phyloP scores from a whole-genome alignment of 1,140 invertebrate species.

The Cheumatopsyche charites region DNA sequence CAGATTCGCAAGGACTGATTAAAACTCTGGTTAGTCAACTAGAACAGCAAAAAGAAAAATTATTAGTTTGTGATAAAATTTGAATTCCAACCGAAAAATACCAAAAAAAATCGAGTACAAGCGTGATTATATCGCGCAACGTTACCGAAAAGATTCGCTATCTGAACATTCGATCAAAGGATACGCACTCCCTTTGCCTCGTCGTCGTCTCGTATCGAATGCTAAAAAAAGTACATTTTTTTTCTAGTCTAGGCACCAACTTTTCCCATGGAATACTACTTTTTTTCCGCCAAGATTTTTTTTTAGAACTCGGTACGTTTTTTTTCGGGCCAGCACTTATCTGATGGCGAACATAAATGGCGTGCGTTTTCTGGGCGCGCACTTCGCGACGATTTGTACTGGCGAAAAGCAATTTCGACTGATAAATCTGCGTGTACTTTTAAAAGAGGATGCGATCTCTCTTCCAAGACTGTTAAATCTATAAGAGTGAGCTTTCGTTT shows the following conservation, averaged over 20 bases:
- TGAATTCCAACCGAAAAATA: too few relatives aligned
- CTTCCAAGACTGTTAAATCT: neutral
- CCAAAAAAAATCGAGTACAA: too few relatives aligned
- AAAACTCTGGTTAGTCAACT: too few relatives aligned
- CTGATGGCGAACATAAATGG: constrained; percentile 18
- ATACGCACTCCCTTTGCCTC: neutral
- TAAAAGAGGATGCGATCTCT: constrained; percentile 19
- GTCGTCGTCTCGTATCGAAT: too few relatives aligned
- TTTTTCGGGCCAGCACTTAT: neutral
- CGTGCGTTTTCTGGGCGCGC: neutral
- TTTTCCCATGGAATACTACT: too few relatives aligned
- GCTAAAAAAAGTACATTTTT: too few relatives aligned
- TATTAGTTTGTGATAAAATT: too few relatives aligned
- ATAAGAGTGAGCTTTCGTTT: neutral
- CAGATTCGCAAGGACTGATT: too few relatives aligned
- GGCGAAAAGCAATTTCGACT: constrained; percentile 34
- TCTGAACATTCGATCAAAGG: constrained; percentile 16
- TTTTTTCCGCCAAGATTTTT: too few relatives aligned
- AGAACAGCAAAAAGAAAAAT: too few relatives aligned
- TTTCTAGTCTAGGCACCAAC: too few relatives aligned
- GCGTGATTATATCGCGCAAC: constrained; percentile 4
- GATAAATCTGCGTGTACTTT: constrained; percentile 28
- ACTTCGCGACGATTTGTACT: constrained; percentile 1
- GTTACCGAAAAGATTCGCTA: neutral
- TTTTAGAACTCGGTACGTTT: too few relatives aligned